These are phyloP conservation scores for Cerastis leucographa DNA, from an alignment of 2,888 invertebrate genomes.

Conservation along the genomic window DNA sequence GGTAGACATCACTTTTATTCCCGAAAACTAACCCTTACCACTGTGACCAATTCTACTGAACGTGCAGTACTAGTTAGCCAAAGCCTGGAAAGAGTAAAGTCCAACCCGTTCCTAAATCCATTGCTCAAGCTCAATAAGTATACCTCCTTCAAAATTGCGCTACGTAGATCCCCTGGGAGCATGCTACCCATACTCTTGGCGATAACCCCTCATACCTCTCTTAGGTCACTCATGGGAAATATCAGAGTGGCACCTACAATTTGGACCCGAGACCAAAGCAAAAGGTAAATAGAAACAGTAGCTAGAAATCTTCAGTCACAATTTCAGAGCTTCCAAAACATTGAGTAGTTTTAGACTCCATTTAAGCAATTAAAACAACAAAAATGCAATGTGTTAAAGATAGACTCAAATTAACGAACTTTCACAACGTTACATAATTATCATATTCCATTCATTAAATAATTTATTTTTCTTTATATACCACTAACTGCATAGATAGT, in stretches of 20 bases:
- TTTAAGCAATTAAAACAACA: not conserved
- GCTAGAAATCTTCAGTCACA: not conserved
- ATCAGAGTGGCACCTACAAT: constrained; percentile 49
- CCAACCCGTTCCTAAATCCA: constrained; percentile 1
- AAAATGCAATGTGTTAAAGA: constrained; percentile 11
- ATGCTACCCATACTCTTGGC: constrained; percentile 10
- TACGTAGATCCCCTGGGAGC: constrained; percentile 17
- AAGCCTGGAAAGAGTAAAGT: not conserved
- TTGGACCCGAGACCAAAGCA: constrained; percentile 11
- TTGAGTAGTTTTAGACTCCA: not conserved
- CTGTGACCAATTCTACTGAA: not conserved
- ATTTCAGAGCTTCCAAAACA: not conserved
- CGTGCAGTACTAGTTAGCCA: not conserved
- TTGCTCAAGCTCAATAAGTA: constrained; percentile 18
- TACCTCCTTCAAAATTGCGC: constrained; percentile 23
- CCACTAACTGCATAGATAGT: constrained; percentile 17
- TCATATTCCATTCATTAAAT: constrained; percentile 33
- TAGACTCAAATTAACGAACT: constrained; percentile 43
- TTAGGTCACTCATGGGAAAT: constrained; percentile 55
- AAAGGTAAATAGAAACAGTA: not conserved
- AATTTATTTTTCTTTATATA: constrained; percentile 28
- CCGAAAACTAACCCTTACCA: not conserved
- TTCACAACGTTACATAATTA: constrained; percentile 44
- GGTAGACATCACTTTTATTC: not conserved
- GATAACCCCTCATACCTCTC: constrained; percentile 47